Conservation (phyloP, 2,797 vertebrate species). For the Eospalax fontanierii region DNA sequence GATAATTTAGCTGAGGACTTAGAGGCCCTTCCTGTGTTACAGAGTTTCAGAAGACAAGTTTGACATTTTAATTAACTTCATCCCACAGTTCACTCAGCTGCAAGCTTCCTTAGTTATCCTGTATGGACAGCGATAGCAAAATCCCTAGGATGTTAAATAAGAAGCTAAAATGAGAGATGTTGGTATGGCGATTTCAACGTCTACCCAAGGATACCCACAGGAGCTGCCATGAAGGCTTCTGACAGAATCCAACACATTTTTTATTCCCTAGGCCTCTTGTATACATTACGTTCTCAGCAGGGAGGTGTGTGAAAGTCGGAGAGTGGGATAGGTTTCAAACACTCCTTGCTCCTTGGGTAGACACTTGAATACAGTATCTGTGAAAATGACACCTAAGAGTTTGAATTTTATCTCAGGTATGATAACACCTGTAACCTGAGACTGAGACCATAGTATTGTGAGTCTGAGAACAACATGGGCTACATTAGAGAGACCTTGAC, state of each 20-base stretch:
- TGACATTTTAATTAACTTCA: constrained; percentile 28
- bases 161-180: background rate
- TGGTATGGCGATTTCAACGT: background rate
- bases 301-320: background rate
- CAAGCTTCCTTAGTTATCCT: background rate
- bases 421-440: background rate
- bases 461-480: background rate
- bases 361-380: background rate
- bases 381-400: background rate
- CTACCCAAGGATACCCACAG: background rate
- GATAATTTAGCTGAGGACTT: background rate
- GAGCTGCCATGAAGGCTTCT: background rate
- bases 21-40: background rate
- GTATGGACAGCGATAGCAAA: background rate
- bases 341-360: accelerated
- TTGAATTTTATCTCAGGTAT: background rate
- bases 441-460: background rate
- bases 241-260: background rate
- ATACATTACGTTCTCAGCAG: background rate
- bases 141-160: background rate
- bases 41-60: constrained; percentile 33
- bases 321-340: background rate
- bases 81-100: background rate
- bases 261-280: background rate
- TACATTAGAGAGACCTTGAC: background rate